A percentile compares a stretch with the other conserved stretches of the same genome.
phyloP scores from a whole-genome alignment of 2,888 invertebrate species.

The Oscheius sp. region DNA sequence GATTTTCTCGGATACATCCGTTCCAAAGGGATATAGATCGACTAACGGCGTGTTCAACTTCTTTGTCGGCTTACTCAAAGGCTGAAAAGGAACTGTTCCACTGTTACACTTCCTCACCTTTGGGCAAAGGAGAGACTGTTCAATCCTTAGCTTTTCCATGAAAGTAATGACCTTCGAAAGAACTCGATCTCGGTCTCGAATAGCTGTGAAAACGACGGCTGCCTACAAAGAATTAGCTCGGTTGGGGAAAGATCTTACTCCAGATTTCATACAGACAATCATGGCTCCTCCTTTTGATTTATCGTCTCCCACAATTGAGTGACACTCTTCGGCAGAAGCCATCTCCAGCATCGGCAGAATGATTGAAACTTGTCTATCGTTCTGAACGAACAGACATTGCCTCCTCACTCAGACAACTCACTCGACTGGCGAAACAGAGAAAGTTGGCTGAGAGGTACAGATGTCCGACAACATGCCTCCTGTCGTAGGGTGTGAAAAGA shows the following conservation, averaged over 20 bases:
- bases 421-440: conserved; percentile 94
- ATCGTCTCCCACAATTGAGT: conserved; percentile 40
- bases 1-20: conserved; percentile 50
- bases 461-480: conserved; percentile 87
- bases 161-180: conserved; percentile 57
- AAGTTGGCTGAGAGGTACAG: conserved; percentile 93
- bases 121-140: conserved; percentile 15
- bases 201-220: conserved; percentile 56
- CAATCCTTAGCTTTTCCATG: conserved; percentile 50
- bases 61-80: conserved; percentile 33
- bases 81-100: conserved; percentile 7
- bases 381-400: conserved; percentile 48
- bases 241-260: conserved; percentile 27
- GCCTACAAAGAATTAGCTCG: conserved; percentile 30
- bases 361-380: conserved; percentile 65
- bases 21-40: conserved; percentile 57
- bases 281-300: conserved; percentile 41
- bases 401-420: conserved; percentile 74
- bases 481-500: conserved; percentile 94
- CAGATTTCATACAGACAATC: conserved; percentile 49
- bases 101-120: not conserved
- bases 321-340: conserved; percentile 65
- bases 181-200: conserved; percentile 64
- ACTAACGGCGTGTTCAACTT: conserved; percentile 51
- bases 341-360: conserved; percentile 66